Conservation (phyloP, 2,113 vertebrate species). For the Lutjanus erythropterus region DNA sequence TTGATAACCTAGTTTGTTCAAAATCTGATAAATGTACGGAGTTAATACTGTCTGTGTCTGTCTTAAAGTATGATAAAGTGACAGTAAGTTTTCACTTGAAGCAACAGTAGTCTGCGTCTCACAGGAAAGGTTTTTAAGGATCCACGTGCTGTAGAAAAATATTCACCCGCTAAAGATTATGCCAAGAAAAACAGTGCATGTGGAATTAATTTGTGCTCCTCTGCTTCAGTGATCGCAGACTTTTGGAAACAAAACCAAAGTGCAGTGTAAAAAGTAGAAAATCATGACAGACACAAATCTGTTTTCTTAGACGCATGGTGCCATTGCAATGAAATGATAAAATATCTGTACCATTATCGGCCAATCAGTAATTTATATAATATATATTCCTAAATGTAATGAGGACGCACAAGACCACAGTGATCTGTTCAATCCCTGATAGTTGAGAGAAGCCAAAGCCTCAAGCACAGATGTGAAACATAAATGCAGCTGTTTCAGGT, state of each 20-base stretch:
- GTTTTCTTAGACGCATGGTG: neutral
- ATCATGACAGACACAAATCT: neutral
- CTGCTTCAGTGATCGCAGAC: neutral
- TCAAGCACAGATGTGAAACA: neutral
- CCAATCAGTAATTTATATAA: neutral
- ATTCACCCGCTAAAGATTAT: neutral
- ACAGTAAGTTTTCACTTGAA: neutral
- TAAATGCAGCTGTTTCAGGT: neutral
- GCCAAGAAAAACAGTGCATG: neutral
- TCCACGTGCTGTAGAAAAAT: neutral
- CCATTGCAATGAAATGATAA: neutral
- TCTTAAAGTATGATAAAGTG: neutral
- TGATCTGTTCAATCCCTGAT: neutral
- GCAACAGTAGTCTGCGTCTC: neutral
- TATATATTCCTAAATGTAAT: neutral
- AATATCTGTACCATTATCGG: neutral
- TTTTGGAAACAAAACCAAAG: constrained; percentile 1
- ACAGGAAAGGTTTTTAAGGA: neutral
- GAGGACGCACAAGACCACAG: neutral
- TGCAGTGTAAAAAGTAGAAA: neutral
- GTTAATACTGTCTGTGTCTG: neutral
- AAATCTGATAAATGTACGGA: neutral
- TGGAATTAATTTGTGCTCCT: neutral
- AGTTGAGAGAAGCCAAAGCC: neutral
- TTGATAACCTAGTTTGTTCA: neutral